Base-by-base conservation (phyloP, 2,888 invertebrate genomes). In the Polia nebulosa region DNA sequence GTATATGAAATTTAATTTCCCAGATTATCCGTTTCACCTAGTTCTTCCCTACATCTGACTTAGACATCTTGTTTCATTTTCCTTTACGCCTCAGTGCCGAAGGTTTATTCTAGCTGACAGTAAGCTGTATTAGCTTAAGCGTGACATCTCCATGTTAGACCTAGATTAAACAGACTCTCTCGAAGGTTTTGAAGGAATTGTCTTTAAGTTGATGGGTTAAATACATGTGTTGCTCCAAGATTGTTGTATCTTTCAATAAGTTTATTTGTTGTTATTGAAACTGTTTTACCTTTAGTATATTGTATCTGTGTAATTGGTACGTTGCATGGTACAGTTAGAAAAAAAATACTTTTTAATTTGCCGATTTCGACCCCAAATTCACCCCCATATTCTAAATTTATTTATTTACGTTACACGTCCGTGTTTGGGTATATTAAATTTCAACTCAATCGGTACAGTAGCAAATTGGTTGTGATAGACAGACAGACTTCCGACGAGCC, bases 131-230 rank as follows among this genome's bases (percentile, higher is more conserved):
- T 80, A 45, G 63, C 47, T 60, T 61, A 61, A 80, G 63, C 49
- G 25, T 51, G 76, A 63, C 63, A 64, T 76, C 15, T 64, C 27
- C 45, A 51, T 62, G 68, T 77, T 61, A 55, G 61, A 76, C 36
- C 53, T 76, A 80, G 60, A 77, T 77, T 77, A 80, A 76, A 70
- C 77, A 58, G 61, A 49, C 41, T 58, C 60, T 52, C 49, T 59
- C 49, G n/a, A 41, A 76, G 36, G 13, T 52, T n/a, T n/a, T n/a
- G n/a, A n/a, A n/a, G n/a, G n/a, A 39, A 69, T 58, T 63, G 53
- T 27, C 9, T 76, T 60, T 36, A 22, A 49, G 22, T 56, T 7
- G 32, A 41, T 34, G 39, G 11, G 27, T 52, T 63, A 52, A 36
- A 47, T 51, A 36, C 1, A 59, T 34, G 13, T 51, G n/a, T 32